Evolutionary conservation across 2,888 invertebrate genomes (phyloP), one percentile per base, ranked within the genome.

Genomic region (Melanargia galathea): DNA sequence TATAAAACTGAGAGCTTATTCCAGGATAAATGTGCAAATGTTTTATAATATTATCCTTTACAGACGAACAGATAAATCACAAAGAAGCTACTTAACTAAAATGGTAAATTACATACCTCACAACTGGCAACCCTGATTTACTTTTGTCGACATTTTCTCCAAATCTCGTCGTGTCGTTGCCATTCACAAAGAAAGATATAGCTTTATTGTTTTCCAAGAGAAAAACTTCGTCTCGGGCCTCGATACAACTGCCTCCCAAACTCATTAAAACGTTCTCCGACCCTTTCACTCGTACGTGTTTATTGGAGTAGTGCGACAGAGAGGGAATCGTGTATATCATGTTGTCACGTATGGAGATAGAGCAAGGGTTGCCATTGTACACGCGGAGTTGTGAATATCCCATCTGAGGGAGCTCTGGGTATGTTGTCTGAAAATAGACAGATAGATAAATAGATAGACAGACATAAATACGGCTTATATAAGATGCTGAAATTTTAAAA

Each of bases 331-430:
- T 80, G 60, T 81, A 80, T 0, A 83, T 77, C 62, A 82, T 83
- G 82, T 64, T 84, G 62, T 93, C 92, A 22, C 93, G 86, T 56
- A 94, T 86, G 2, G 81, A 76, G 7, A 89, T 65, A 2, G 85
- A 77, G 64, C 92, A 93, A 10, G 83, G 80, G 57, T 92, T 82
- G 1, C 92, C 92, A 72, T 95, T 95, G 75, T 92, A 95, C 58
- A 95, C 82, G 54, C 94, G 85, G 4, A 94, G 68, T 80, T 95
- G 94, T 0, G 92, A 92, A 18, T 84, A 73, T 0, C 93, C 93
- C 0, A 76, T 64, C 22, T 86, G 75, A 0, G 94, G 94, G 8
- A 93, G 72, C 13, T 92, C 79, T 0, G 94, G 93, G 74, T 93
- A 93, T 0, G 93, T 93, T 66, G 84, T 81, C 93, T 93, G 82